phyloP scores from a whole-genome alignment of 2,888 invertebrate species.

The Chironomus riparius region DNA sequence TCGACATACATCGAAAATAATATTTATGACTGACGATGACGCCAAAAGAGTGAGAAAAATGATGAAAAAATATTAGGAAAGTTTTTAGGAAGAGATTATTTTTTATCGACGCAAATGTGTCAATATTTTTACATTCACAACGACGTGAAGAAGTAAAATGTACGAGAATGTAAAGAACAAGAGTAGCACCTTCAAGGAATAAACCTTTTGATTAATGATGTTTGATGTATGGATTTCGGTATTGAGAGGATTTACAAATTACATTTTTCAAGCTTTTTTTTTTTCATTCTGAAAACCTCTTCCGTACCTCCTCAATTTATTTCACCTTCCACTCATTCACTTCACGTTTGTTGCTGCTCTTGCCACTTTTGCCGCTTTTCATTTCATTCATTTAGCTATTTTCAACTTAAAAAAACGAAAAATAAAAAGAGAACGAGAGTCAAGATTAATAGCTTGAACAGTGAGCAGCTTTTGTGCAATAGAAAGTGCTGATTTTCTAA shows the following conservation, averaged over 20 bases:
- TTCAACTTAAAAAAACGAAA: conserved; percentile 7
- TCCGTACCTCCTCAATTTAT: neutral
- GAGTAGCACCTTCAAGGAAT: neutral
- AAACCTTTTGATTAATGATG: conserved; percentile 26
- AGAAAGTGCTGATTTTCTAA: conserved; percentile 26
- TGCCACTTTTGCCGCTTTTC: neutral
- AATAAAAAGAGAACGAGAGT: neutral
- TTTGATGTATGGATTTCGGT: conserved; percentile 20
- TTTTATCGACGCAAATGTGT: conserved; percentile 23
- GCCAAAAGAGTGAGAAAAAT: neutral
- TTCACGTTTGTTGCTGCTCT: neutral
- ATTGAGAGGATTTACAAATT: conserved; percentile 21
- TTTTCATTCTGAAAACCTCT: neutral
- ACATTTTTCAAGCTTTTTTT: conserved; percentile 13
- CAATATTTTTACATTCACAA: conserved; percentile 26
- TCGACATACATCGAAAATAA: too few relatives aligned
- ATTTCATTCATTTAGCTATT: conserved; percentile 3
- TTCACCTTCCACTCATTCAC: neutral
- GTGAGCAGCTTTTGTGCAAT: conserved; percentile 6
- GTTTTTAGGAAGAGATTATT: conserved; percentile 9
- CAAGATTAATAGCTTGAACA: conserved; percentile 22
- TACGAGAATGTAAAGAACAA: neutral
- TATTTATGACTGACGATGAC: neutral
- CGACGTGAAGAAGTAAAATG: neutral
- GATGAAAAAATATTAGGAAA: neutral